These are phyloP conservation scores for Channa maculata DNA, from an alignment of 2,113 vertebrate species.

Conservation along the genomic window DNA sequence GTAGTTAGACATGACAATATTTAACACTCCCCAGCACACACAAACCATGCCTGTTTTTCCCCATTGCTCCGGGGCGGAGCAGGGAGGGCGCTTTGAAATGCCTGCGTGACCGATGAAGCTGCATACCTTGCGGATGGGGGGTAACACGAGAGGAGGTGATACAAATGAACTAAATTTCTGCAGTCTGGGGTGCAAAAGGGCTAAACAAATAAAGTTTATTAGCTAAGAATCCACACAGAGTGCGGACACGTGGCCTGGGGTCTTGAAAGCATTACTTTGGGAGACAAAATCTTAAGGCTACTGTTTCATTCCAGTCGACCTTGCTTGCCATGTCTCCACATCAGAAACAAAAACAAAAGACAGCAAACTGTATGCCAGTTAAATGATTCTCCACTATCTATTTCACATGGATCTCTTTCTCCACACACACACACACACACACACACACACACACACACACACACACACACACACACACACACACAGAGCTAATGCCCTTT, in stretches of 20 bases:
- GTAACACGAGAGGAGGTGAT: conserved; percentile 15
- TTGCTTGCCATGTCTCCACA: conserved; percentile 30
- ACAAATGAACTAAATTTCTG: neutral
- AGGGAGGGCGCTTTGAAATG: conserved; percentile 75
- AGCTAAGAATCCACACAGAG: conserved; percentile 47
- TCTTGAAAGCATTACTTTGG: conserved; percentile 46
- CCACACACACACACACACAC: conserved; percentile 29
- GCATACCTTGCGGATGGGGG: conserved; percentile 49
- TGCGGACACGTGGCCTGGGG: conserved; percentile 29
- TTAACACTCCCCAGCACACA: conserved; percentile 39
- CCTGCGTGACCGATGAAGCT: conserved; percentile 62
- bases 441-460: conserved; percentile 32
- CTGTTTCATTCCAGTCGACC: conserved; percentile 50
- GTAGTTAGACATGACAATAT: conserved; percentile 48
- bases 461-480: conserved; percentile 37
- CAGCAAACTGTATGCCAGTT: conserved; percentile 4
- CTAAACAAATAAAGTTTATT: conserved; percentile 36
- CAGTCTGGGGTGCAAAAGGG: conserved; percentile 5
- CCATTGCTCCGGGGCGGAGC: conserved; percentile 69
- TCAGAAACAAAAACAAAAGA: neutral
- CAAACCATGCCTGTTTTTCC: conserved; percentile 34
- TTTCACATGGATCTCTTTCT: conserved; percentile 2
- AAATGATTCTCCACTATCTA: conserved; percentile 19
- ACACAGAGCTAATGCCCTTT: conserved; percentile 35
- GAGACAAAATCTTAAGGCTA: conserved; percentile 35